A percentile compares a stretch with the other conserved stretches of the same genome.
These are phyloP conservation scores for Dysmachus trigonus DNA, from an alignment of 2,888 invertebrate genomes.

Conservation along the genomic window DNA sequence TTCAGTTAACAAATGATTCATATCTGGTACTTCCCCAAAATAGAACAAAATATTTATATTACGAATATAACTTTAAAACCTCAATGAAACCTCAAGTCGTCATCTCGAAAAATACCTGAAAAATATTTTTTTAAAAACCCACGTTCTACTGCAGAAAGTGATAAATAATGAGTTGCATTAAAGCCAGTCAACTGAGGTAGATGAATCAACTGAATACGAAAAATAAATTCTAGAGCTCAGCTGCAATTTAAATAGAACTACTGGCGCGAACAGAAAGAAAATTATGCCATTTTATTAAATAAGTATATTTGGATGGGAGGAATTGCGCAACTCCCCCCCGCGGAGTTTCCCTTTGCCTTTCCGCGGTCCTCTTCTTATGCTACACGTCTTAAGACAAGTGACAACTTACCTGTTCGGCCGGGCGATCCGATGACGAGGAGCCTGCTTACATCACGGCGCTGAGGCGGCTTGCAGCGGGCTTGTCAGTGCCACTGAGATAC, in stretches of 20 bases:
- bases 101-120: not conserved
- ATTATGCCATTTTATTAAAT: not conserved
- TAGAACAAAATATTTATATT: not conserved
- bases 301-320: not conserved
- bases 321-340: not conserved
- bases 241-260: not conserved
- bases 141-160: not conserved
- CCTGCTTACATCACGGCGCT: not conserved
- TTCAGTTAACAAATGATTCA: not conserved
- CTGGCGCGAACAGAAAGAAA: not conserved
- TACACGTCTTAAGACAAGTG: not conserved
- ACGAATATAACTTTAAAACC: not conserved
- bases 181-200: not conserved
- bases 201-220: not conserved
- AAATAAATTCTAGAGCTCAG: not conserved
- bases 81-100: not conserved
- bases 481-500: conserved; percentile 88
- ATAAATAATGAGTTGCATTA: not conserved
- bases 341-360: not conserved
- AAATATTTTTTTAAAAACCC: not conserved
- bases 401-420: not conserved
- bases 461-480: conserved; percentile 60
- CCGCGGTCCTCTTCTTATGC: not conserved
- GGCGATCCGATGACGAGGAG: not conserved
- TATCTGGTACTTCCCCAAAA: not conserved